Evolutionary conservation across 2,888 invertebrate genomes (phyloP), one percentile per base, ranked within the genome.

Genomic region (Sialis lutaria): DNA sequence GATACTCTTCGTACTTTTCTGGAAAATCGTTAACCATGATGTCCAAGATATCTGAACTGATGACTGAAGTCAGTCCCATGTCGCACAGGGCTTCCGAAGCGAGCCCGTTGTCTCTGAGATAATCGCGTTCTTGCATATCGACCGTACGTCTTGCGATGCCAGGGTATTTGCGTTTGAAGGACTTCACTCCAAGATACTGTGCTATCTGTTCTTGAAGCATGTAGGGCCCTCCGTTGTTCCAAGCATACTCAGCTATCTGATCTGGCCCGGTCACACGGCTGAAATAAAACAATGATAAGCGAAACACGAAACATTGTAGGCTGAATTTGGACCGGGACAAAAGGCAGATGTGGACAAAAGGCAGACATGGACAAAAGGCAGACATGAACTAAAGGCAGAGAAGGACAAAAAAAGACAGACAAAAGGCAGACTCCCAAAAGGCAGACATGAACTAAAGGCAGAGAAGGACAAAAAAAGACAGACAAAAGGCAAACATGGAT

Each of bases 181-280:
- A 93, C 61, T 92, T 95, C 33, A 97, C 87, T 37, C 87, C 88
- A 51, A 98, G 73, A 67, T 87, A 95, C 62, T 93, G 87, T 0
- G 92, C 89, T 51, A 98, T 84, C 64, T 86, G 97, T 63, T 97
- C 97, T 65, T 97, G 93, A 49, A 96, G 79, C 85, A 95, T 90
- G 67, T 81, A 91, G 44, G 86, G 84, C 57, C 93, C 85, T 44
- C 79, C 77, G 54, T 63, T 74, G 55, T 67, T 74, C 96, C 96
- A 96, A 57, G 82, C 85, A 61, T 96, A 96, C 63, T 96, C 95
- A 50, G 88, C 89, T 46, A 96, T 77, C 62, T 87, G 86, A 46
- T 88, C 85, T 10, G 91, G 90, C 13, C 84, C 82, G 60, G 64
- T 59, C 1, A 62, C 56, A 22, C 42, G 42, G 4, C 42, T 47